Conservation (phyloP, 2,797 vertebrate species). For the Hypotaenidia okinawae region DNA sequence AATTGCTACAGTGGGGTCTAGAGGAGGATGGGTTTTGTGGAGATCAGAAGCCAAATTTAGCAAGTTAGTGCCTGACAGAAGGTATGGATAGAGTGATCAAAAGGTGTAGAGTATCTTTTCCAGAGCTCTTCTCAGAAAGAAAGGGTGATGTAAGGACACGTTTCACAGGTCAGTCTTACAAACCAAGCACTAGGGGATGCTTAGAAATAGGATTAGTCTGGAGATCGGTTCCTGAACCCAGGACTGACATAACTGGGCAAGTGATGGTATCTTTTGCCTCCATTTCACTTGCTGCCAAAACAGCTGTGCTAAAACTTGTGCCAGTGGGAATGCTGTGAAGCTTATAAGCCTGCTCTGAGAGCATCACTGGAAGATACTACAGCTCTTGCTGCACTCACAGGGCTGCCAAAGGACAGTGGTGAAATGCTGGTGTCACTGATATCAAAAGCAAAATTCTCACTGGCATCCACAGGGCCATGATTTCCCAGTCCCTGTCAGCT, state of each 20-base stretch:
- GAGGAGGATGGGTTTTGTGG: not conserved
- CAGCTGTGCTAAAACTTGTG: not conserved
- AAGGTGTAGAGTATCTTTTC: not conserved
- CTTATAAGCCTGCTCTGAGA: not conserved
- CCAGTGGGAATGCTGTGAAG: not conserved
- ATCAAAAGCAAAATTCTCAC: not conserved
- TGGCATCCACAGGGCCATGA: not conserved
- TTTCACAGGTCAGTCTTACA: not conserved
- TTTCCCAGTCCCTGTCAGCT: not conserved
- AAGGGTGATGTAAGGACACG: not conserved
- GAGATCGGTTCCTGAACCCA: not conserved
- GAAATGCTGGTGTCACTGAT: not conserved
- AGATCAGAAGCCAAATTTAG: not conserved
- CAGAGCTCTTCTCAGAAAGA: not conserved
- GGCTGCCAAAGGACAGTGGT: not conserved
- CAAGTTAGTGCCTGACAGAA: not conserved
- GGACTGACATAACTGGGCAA: not conserved
- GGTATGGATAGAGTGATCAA: not conserved
- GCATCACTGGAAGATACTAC: not conserved
- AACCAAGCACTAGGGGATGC: not conserved
- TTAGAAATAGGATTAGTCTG: not conserved
- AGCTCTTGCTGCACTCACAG: not conserved
- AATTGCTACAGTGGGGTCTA: not conserved
- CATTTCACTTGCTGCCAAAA: not conserved
- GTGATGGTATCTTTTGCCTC: not conserved